These are phyloP conservation scores for Macrosiphum euphorbiae DNA, from an alignment of 2,888 invertebrate species.

Conservation along the genomic window DNA sequence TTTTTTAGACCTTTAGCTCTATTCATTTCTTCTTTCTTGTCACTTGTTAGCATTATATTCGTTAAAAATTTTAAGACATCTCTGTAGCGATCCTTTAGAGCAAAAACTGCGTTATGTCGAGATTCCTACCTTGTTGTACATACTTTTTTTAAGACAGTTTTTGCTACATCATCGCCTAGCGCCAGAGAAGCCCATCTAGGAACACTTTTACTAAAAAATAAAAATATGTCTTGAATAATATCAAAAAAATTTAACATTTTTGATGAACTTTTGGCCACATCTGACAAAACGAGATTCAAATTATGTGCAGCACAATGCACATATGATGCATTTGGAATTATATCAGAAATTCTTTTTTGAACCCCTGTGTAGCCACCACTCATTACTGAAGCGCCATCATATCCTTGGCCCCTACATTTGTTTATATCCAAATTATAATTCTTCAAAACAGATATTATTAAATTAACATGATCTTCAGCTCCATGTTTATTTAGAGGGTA, in stretches of 20 bases:
- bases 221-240: neutral
- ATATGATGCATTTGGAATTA: neutral
- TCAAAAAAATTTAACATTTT: neutral
- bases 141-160: neutral
- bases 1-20: neutral
- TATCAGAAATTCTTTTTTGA: neutral
- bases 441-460: no score
- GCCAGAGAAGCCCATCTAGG: slow-evolving; percentile 10
- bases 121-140: neutral
- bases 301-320: neutral
- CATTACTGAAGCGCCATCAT: neutral
- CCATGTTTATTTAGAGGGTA: no score
- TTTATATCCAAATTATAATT: neutral
- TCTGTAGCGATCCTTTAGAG: neutral
- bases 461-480: no score
- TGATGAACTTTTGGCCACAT: neutral
- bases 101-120: neutral
- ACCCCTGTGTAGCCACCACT: neutral
- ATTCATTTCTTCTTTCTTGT: slow-evolving; percentile 9
- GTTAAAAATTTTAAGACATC: slow-evolving; percentile 7
- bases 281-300: neutral
- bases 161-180: neutral
- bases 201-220: neutral
- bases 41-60: slow-evolving; percentile 7
- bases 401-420: slow-evolving; percentile 54